Percentiles rank a stretch among this genome's conserved stretches.
Evolutionary conservation across 2,797 vertebrate species (phyloP).

Genomic region (Centroberyx gerrardi): DNA sequence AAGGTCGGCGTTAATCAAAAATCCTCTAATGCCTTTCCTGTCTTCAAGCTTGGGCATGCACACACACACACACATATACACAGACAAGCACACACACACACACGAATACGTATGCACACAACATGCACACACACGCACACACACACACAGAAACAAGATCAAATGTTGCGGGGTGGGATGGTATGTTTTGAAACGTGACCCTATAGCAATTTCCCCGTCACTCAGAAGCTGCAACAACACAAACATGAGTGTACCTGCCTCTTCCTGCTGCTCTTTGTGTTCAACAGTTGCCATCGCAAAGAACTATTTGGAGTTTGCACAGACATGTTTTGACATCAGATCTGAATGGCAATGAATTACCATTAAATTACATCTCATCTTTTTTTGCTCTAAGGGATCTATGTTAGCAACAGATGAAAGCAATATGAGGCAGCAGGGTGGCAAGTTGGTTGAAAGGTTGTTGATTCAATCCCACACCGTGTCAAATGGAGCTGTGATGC

Average conservation of each 20-base stretch:
- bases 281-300: constrained; percentile 31
- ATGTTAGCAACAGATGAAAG: constrained; percentile 51
- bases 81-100: constrained; percentile 18
- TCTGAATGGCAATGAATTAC: constrained; percentile 47
- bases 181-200: constrained; percentile 75
- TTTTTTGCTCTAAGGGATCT: constrained; percentile 14
- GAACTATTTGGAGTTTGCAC: constrained; percentile 24
- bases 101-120: constrained; percentile 21
- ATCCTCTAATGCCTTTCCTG: constrained; percentile 52
- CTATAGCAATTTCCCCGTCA: constrained; percentile 68
- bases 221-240: constrained; percentile 58
- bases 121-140: neutral
- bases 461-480: neutral
- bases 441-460: neutral
- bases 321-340: constrained; percentile 46
- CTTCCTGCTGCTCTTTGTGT: constrained; percentile 51
- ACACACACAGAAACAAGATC: constrained; percentile 57
- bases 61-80: constrained; percentile 11
- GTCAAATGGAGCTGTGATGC: too few species aligned
- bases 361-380: constrained; percentile 44
- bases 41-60: constrained; percentile 61
- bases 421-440: constrained; percentile 13
- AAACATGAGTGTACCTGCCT: constrained; percentile 63
- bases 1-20: constrained; percentile 53
- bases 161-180: constrained; percentile 61